phyloP scores from a whole-genome alignment of 2,797 vertebrate species.

The Gambelia wislizenii region DNA sequence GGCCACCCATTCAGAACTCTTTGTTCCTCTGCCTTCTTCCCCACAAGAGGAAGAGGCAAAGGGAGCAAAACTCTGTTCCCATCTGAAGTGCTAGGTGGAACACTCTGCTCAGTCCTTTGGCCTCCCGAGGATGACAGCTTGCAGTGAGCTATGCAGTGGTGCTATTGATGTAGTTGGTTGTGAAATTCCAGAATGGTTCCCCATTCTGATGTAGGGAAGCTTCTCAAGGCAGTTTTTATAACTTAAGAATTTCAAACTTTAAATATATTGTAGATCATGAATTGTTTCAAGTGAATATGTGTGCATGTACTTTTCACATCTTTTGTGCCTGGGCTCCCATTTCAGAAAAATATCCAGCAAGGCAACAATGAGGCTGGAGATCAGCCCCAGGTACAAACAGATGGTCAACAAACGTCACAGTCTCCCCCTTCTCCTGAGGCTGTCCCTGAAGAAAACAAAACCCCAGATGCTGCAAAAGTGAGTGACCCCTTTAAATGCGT shows the following conservation, averaged over 20 bases:
- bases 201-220: background rate
- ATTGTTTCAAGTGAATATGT: constrained; percentile 59
- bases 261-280: constrained; percentile 54
- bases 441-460: constrained; percentile 85
- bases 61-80: background rate
- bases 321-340: constrained; percentile 86
- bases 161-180: too few species aligned
- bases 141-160: too few species aligned
- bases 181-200: background rate
- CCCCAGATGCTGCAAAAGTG: constrained; percentile 84
- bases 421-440: constrained; percentile 84
- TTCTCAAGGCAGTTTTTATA: background rate
- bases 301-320: constrained; percentile 81
- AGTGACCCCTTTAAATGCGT: constrained; percentile 80
- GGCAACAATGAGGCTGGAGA: constrained; percentile 84
- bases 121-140: background rate
- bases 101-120: background rate
- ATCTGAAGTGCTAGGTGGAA: background rate
- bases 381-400: constrained; percentile 85
- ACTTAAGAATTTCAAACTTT: background rate
- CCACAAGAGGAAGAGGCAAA: background rate
- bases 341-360: constrained; percentile 86
- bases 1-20: background rate
- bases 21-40: background rate
- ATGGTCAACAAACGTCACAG: constrained; percentile 82